Base-by-base conservation (phyloP, 2,797 vertebrate species). In the Aselliscus stoliczkanus region DNA sequence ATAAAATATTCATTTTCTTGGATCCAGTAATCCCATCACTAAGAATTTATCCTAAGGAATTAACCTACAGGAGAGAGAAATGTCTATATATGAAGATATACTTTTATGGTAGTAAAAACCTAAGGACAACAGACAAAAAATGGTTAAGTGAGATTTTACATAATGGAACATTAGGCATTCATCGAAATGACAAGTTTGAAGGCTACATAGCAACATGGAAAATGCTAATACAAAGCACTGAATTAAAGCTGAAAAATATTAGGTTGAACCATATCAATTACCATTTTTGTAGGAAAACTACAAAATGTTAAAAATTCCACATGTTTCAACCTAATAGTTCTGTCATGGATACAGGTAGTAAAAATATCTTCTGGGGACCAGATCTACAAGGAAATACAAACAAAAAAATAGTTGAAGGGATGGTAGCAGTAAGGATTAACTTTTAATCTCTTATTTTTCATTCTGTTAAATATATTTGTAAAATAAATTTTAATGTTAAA, bases 1-100 rank as follows among this genome's bases (percentile, higher is more conserved):
- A 88, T 52, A 85, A 94, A 76, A 90, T 67, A 85, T 44, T 83
- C 85, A 84, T 50, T 82, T 95, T 88, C 52, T 69, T 90, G 50
- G 54, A 77, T 60, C 18, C 3, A 89, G 23, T 60, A 39, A 93
- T 94, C 88, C 27, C 18, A 34, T 80, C 54, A 86, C 79, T 76
- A 56, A 37, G 42, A 88, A 88, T 62, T 76, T 96, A 80, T 73
- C 18, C 54, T 84, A 64, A 76, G 37, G 23, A 87, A 84, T 47
- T 52, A 76, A 86, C 13, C 23, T 6, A 64, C 80, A 88, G 60
- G 17, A 62, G 20, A 93, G 18, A 58, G 20, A 80, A 94, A 86
- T 76, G 5, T 72, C 56, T 92, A 5, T 21, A 21, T 47, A 13
- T 83, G 62, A 90, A 70, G 77, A 79, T 29, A 44, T 37, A 89